These are phyloP conservation scores for Galerucella calmariensis DNA, from an alignment of 2,888 invertebrate species.

Conservation along the genomic window DNA sequence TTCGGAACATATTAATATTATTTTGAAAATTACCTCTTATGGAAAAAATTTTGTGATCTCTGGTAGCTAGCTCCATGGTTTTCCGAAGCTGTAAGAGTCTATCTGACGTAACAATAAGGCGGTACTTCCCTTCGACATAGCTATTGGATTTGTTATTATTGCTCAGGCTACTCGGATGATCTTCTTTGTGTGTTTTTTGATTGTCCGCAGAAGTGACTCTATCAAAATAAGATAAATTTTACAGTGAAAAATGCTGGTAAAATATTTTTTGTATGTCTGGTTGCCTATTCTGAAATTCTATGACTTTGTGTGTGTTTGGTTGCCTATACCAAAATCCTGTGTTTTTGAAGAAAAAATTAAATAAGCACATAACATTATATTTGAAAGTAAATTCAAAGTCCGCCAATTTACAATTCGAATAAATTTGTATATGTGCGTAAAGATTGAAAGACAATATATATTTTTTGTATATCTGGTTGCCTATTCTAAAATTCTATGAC, in stretches of 20 bases:
- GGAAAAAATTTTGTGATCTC: slow-evolving; percentile 74
- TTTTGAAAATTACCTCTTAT: slow-evolving; percentile 64
- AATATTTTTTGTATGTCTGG: no score
- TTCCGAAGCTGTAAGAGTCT: slow-evolving; percentile 74
- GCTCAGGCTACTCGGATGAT: slow-evolving; percentile 11
- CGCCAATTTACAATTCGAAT: no score
- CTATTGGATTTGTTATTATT: slow-evolving; percentile 49
- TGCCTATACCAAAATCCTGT: no score
- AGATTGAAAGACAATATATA: background rate
- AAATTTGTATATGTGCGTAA: background rate
- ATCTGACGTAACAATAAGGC: slow-evolving; percentile 72
- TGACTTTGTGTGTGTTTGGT: no score
- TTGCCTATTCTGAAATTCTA: no score
- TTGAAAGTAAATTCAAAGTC: no score
- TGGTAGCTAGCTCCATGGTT: slow-evolving; percentile 74
- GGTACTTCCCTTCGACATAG: slow-evolving; percentile 55
- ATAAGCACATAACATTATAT: no score
- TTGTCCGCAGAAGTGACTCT: slow-evolving; percentile 28
- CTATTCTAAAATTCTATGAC: no score
- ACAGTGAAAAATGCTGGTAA: no score
- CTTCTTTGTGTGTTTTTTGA: slow-evolving; percentile 14
- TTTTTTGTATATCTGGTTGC: no score
- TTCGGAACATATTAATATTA: no score
- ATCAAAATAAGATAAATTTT: background rate
- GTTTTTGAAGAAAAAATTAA: no score